These are phyloP conservation scores for Saguinus midas DNA, from an alignment of 2,113 vertebrate species.

Conservation along the genomic window DNA sequence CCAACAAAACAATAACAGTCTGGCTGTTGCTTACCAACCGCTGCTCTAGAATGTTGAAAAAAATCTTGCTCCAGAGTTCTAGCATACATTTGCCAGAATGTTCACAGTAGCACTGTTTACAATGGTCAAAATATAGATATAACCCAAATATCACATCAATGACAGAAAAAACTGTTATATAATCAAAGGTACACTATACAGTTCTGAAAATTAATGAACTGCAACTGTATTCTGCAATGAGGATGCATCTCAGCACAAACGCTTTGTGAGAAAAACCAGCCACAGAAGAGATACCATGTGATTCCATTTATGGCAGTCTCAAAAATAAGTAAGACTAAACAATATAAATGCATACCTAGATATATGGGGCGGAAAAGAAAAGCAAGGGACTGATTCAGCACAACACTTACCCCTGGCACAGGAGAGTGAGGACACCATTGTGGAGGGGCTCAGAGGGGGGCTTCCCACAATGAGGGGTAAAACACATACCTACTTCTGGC, in stretches of 20 bases:
- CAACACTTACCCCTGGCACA: not conserved
- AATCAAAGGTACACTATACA: not conserved
- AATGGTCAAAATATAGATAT: not conserved
- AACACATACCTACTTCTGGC: not conserved
- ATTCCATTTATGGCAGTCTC: not conserved
- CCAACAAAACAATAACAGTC: not conserved
- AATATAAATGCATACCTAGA: not conserved
- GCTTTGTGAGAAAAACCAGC: not conserved
- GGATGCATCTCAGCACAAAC: not conserved
- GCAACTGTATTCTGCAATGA: not conserved
- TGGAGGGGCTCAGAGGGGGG: not conserved
- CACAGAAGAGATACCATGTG: not conserved
- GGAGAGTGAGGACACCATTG: fast-evolving
- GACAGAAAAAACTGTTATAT: not conserved
- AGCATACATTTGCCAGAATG: not conserved
- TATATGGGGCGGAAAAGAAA: not conserved
- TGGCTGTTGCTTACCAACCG: not conserved
- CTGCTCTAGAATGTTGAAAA: not conserved
- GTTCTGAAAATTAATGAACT: not conserved
- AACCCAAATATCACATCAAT: not conserved
- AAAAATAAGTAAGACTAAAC: not conserved
- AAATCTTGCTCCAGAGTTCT: not conserved
- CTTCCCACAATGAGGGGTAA: not conserved
- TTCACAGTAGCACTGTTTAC: not conserved
- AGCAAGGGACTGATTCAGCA: not conserved